Conservation (phyloP, 2,888 invertebrate species). For the Acleris laterana region DNA sequence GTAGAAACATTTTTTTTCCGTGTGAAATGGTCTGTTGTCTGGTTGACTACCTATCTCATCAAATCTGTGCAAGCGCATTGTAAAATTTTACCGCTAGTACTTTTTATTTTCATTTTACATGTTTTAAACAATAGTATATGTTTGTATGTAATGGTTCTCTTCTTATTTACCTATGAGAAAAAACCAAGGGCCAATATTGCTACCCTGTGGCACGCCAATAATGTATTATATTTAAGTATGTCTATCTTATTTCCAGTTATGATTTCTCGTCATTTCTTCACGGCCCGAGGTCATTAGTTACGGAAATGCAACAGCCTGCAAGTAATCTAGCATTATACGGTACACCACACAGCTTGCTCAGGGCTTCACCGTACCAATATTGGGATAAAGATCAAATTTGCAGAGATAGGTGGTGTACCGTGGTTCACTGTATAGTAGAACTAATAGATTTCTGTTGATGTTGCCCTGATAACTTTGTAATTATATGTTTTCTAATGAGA, state of each 20-base stretch:
- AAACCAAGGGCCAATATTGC: too few species aligned
- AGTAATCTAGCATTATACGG: constrained; percentile 30
- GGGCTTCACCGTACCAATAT: background rate
- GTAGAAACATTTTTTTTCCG: too few species aligned
- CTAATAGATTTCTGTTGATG: constrained; percentile 37
- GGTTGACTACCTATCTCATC: too few species aligned
- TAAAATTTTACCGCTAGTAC: too few species aligned
- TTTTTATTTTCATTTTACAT: too few species aligned
- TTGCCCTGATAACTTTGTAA: constrained; percentile 31
- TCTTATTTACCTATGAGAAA: too few species aligned
- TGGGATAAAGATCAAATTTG: background rate
- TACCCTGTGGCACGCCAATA: too few species aligned
- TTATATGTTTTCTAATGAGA: constrained; percentile 32
- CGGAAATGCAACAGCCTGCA: constrained; percentile 30
- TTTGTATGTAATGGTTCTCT: too few species aligned
- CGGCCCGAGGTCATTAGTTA: constrained; percentile 31
- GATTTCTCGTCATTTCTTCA: constrained; percentile 8
- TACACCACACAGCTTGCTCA: background rate
- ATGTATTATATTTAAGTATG: background rate
- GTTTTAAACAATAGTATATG: too few species aligned
- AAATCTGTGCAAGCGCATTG: too few species aligned
- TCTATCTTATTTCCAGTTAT: background rate
- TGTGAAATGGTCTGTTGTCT: too few species aligned
- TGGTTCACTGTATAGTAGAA: constrained; percentile 23
- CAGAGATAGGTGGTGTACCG: background rate